Percentiles rank a stretch among this genome's conserved stretches.
These are phyloP conservation scores for Astyanax mexicanus DNA, from an alignment of 2,797 vertebrate genomes.

Conservation along the genomic window DNA sequence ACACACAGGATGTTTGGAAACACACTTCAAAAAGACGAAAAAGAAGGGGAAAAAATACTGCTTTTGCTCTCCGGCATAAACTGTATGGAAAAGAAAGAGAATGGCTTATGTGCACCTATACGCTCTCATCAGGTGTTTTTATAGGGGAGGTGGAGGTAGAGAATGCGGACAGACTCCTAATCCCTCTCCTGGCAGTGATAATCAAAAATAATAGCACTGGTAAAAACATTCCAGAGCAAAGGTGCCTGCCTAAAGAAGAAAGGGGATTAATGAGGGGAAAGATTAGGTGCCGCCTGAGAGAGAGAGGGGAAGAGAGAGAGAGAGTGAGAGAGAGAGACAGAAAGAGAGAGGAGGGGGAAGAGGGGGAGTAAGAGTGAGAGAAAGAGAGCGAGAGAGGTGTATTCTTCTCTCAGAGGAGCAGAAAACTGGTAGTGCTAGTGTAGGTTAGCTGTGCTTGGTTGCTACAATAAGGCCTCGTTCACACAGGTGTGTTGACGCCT, in stretches of 20 bases:
- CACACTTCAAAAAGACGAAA: slow-evolving; percentile 50
- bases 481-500: slow-evolving; percentile 99
- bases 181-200: slow-evolving; percentile 68
- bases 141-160: slow-evolving; percentile 49
- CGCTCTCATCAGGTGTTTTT: slow-evolving; percentile 63
- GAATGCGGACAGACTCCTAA: slow-evolving; percentile 66
- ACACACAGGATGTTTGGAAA: slow-evolving; percentile 65
- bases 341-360: slow-evolving; percentile 79
- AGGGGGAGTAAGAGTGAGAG: slow-evolving; percentile 45
- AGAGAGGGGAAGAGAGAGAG: slow-evolving; percentile 57
- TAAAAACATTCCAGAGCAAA: slow-evolving; percentile 74
- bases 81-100: slow-evolving; percentile 50
- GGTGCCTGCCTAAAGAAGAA: slow-evolving; percentile 78
- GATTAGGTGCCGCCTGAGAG: slow-evolving; percentile 78
- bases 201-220: slow-evolving; percentile 75
- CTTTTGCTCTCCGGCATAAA: slow-evolving; percentile 61
- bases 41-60: slow-evolving; percentile 56
- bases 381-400: slow-evolving; percentile 48
- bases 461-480: slow-evolving; percentile 92
- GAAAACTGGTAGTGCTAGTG: slow-evolving; percentile 80
- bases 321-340: slow-evolving; percentile 63
- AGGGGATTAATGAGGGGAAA: slow-evolving; percentile 81
- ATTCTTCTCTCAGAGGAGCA: slow-evolving; percentile 55
- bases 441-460: slow-evolving; percentile 87
- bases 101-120: slow-evolving; percentile 65